phyloP scores from a whole-genome alignment of 2,797 vertebrate species.

The Pantherophis alleghaniensis region DNA sequence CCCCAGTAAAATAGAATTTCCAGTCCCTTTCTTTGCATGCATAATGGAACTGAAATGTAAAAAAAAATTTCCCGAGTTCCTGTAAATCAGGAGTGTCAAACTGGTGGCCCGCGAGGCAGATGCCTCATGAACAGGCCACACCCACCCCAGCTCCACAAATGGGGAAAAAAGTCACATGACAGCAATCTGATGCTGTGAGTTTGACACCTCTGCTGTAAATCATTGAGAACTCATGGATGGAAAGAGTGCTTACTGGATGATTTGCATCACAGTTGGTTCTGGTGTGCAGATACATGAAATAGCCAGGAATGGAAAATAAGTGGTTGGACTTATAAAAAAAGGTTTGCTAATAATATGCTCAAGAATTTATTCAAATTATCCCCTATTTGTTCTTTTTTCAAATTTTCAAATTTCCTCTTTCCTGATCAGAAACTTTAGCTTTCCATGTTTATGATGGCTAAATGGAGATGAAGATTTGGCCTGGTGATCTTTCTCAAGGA shows the following conservation, averaged over 20 bases:
- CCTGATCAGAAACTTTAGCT: neutral
- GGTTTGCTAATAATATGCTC: neutral
- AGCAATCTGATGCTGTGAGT: fast-evolving
- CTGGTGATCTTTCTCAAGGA: neutral
- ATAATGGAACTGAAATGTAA: neutral
- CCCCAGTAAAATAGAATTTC: too few species aligned
- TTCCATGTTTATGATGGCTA: neutral
- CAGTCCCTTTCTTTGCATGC: neutral
- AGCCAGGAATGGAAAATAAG: neutral
- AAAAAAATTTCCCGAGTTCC: neutral
- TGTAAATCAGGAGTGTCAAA: neutral
- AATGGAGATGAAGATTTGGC: neutral
- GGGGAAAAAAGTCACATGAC: neutral
- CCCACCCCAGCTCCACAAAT: neutral
- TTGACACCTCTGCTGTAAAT: neutral
- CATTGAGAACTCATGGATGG: neutral
- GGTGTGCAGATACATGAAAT: neutral
- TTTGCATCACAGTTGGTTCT: neutral
- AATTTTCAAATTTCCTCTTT: neutral
- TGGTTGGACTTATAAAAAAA: neutral
- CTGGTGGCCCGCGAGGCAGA: fast-evolving
- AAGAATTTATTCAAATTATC: neutral
- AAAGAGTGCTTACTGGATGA: neutral
- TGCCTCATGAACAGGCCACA: too few species aligned
- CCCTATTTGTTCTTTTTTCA: neutral